A percentile compares a stretch with the other conserved stretches of the same genome.
Evolutionary conservation across 1,140 invertebrate species (phyloP).

Genomic region (Cepaea nemoralis): DNA sequence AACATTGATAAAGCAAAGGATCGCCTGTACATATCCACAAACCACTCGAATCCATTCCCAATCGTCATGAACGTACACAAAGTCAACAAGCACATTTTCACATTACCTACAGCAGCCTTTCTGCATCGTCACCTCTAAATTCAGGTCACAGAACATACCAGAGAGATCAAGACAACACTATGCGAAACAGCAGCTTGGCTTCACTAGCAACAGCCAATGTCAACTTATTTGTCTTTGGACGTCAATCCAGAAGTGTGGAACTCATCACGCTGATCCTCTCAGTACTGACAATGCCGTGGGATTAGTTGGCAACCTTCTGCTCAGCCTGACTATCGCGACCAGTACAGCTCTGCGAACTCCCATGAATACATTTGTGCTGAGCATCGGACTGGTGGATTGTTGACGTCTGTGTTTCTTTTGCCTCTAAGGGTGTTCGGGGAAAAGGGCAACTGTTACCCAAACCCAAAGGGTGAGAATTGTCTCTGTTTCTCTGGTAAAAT

Average conservation of each 20-base stretch:
- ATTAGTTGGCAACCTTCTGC: neutral
- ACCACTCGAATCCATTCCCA: no score
- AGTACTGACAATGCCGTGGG: slow-evolving; percentile 2
- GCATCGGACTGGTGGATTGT: slow-evolving; percentile 28
- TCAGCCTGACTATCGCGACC: neutral
- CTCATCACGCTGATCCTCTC: neutral
- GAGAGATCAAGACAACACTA: neutral
- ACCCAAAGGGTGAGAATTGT: neutral
- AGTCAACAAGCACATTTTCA: no score
- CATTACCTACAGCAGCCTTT: no score
- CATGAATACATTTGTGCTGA: slow-evolving; percentile 34
- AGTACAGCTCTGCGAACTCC: neutral
- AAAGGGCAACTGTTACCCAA: neutral
- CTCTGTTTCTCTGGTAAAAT: no score
- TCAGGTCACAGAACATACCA: no score
- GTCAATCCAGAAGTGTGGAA: neutral
- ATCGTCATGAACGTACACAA: no score
- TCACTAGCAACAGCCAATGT: neutral
- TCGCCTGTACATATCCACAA: no score
- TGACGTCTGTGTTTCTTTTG: slow-evolving; percentile 1
- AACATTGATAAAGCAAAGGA: no score
- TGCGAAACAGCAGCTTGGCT: neutral
- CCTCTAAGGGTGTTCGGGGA: slow-evolving; percentile 2
- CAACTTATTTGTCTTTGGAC: neutral
- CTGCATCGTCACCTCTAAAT: no score